Base-by-base conservation (phyloP, 2,888 invertebrate species). In the Geophilus truncorum region DNA sequence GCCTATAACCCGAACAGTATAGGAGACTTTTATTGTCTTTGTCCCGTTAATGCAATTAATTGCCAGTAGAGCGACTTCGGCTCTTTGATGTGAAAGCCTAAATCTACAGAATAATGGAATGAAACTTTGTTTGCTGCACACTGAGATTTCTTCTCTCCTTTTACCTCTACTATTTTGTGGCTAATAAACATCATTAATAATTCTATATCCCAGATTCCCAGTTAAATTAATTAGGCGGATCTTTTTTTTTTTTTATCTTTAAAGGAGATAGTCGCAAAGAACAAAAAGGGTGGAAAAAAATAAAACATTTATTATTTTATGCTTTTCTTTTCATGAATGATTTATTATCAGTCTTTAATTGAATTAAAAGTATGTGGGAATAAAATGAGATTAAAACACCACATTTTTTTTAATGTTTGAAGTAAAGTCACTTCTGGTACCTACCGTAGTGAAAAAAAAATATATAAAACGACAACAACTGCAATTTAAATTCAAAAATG, bases 31-130 rank as follows among this genome's bases (percentile, higher is more conserved):
- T 70, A 70, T 70, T 70, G 28, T 70, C 70, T 70, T 70, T 70
- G 70, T 25, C 70, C 25, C 70, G 28, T 28, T 70, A 70, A 70
- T 70, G 70, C 70, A 70, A 70, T 70, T 70, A 70, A 70, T 70
- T 28, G 70, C 70, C 23, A 51, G 51, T 51, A 51, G 51, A 51
- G 51, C 51, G 70, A 70, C 70, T 28, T n/a, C 57, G 70, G 70
- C 70, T 70, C 70, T 70, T 70, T 70, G 70, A 70, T 70, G 70
- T 70, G 70, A 28, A 25, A 70, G 28, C 25, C 70, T 70, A 70
- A 70, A 70, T 70, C 70, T 70, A 28, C 12, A 25, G 70, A 62
- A 21, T 70, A 70, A 70, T 70, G 70, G 70, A 70, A 70, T 25
- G 70, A 70, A 70, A 70, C 70, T 70, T 70, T 70, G 70, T 70